A percentile compares a stretch with the other conserved stretches of the same genome.
Evolutionary conservation across 2,113 vertebrate genomes (phyloP).

Genomic region (Himantopus leucocephalus): DNA sequence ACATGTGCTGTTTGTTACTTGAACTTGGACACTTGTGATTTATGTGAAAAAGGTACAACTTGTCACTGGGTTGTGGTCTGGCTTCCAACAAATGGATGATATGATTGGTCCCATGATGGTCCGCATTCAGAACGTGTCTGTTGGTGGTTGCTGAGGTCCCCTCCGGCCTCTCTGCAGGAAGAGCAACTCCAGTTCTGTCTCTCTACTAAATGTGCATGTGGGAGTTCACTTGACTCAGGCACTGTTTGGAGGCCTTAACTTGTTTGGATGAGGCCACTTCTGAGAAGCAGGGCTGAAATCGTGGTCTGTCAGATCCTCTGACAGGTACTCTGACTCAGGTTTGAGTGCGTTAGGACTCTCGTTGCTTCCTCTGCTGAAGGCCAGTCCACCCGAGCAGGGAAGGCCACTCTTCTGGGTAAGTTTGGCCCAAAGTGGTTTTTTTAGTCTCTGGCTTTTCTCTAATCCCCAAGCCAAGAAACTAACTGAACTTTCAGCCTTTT

Average conservation of each 20-base stretch:
- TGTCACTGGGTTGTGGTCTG: background rate
- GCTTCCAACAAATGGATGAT: background rate
- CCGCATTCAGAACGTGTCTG: background rate
- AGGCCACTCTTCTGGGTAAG: background rate
- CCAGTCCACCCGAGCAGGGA: background rate
- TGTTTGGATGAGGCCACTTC: background rate
- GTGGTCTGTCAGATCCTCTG: background rate
- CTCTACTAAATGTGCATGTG: background rate
- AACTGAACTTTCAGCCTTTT: constrained; percentile 35
- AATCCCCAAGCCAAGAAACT: constrained; percentile 17
- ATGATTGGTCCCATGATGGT: background rate
- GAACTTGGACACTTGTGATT: background rate
- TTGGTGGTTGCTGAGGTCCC: background rate
- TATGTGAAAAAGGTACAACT: background rate
- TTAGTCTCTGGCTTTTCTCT: constrained; percentile 11
- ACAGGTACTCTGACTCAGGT: background rate
- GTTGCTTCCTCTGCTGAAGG: background rate
- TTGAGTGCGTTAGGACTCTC: background rate
- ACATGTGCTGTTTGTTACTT: background rate
- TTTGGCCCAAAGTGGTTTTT: background rate
- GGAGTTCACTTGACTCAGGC: background rate
- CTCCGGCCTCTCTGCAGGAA: background rate
- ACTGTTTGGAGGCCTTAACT: background rate
- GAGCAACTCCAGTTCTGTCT: background rate
- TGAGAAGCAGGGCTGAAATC: background rate